Percentiles rank a stretch among this genome's conserved stretches.
These are phyloP conservation scores for Caenorhabditis sp. DNA, from an alignment of 2,888 invertebrate species.

Conservation along the genomic window DNA sequence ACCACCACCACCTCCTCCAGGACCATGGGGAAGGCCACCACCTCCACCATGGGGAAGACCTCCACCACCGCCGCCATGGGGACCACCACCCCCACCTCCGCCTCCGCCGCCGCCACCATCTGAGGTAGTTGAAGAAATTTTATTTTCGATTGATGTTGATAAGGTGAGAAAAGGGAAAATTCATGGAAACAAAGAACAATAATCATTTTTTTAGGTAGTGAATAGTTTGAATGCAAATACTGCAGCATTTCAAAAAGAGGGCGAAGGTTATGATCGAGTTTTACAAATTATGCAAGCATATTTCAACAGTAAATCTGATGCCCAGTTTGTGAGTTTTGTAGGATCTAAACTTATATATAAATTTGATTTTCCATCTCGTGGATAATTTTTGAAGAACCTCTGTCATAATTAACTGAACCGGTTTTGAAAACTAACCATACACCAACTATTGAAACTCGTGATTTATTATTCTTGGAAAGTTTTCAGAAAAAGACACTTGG, in stretches of 20 bases:
- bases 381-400: neutral
- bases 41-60: slow-evolving; percentile 30
- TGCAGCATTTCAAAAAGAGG: slow-evolving; percentile 40
- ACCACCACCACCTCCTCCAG: slow-evolving; percentile 7
- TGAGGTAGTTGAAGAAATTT: slow-evolving; percentile 11
- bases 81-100: slow-evolving; percentile 18
- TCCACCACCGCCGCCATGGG: slow-evolving; percentile 18
- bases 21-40: slow-evolving; percentile 2
- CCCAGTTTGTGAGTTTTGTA: slow-evolving; percentile 31
- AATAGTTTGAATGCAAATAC: slow-evolving; percentile 40
- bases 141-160: slow-evolving; percentile 30
- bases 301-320: slow-evolving; percentile 38
- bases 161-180: slow-evolving; percentile 8
- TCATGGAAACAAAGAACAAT: neutral
- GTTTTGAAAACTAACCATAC: neutral
- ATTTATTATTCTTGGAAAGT: neutral
- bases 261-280: slow-evolving; percentile 52
- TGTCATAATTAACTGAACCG: neutral
- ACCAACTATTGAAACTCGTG: neutral
- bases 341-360: neutral
- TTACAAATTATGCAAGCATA: slow-evolving; percentile 38
- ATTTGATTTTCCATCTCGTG: neutral
- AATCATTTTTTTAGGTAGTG: slow-evolving; percentile 35
- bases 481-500: neutral
- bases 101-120: slow-evolving; percentile 24